Conservation (phyloP, 2,888 invertebrate species). For the Pyrocoelia pectoralis region DNA sequence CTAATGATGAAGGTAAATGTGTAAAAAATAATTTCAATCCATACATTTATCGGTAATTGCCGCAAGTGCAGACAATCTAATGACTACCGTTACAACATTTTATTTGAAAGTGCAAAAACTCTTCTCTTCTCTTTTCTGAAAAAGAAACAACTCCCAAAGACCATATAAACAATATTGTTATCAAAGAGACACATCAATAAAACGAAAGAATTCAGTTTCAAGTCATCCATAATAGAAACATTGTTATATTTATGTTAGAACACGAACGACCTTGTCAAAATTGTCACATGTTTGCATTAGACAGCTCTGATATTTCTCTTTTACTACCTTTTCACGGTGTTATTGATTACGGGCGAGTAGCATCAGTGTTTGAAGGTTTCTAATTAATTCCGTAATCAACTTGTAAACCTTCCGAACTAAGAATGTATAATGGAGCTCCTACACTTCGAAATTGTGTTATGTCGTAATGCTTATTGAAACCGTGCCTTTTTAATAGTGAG, state of each 20-base stretch:
- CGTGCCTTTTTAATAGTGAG: background rate
- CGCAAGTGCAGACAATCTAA: too few species aligned
- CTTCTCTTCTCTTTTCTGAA: constrained; percentile 4
- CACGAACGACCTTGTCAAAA: background rate
- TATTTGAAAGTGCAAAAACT: too few species aligned
- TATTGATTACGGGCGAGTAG: constrained; percentile 5
- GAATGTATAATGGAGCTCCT: constrained; percentile 1
- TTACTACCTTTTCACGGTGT: background rate
- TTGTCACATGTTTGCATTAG: background rate
- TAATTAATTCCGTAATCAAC: constrained; percentile 8
- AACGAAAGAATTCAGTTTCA: background rate
- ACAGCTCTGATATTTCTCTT: background rate
- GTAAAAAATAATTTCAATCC: too few species aligned
- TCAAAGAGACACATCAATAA: background rate
- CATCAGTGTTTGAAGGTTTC: constrained; percentile 3
- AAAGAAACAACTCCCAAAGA: background rate
- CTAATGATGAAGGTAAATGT: too few species aligned
- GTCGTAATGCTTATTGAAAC: background rate
- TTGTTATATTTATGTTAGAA: background rate
- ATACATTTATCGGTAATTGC: too few species aligned
- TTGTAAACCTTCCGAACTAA: background rate
- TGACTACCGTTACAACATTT: too few species aligned
- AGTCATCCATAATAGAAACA: background rate
- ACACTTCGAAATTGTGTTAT: background rate
- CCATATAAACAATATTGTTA: background rate